Base-by-base conservation (phyloP, 2,797 vertebrate species). In the Crocodylus rhombifer region DNA sequence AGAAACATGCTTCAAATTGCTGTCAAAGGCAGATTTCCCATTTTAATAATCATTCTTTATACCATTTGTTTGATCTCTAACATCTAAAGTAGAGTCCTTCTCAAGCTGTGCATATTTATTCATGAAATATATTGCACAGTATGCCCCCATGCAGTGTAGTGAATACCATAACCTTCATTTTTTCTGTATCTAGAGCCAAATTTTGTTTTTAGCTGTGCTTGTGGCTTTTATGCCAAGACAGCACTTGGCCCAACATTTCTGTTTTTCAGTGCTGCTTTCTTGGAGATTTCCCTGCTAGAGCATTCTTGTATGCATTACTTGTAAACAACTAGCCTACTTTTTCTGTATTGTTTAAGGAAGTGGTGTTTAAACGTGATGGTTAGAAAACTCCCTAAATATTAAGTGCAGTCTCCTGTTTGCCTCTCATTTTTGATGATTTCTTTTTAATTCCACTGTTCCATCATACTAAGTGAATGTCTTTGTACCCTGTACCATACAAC, bases 281-380 rank as follows among this genome's bases (percentile, higher is more conserved):
- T 83, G 77, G 90, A 89, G 93, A 95, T 76, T 92, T 88, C 95
- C 90, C 90, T 94, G 77, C 90, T 93, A 87, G 33, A 84, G 28
- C 67, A 3, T 1, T 30, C 65, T 88, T 94, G 57, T 3, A 0
- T 26, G 58, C 33, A 87, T 95, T 84, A 92, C 95, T 95, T 90
- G 55, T 90, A 58, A 95, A 36, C 76, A 71, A 69, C 80, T 65
- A 84, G 77, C 8, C 36, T 89, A 88, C 78, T 90, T 86, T 80
- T 87, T 91, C 84, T 85, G 64, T 55, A 4, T 56, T 7, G 2
- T 71, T 42, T 64, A 75, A 79, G 79, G 57, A 58, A 74, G 28
- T 76, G 77, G 86, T 51, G 42, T 95, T 91, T 85, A 94, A 95
- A 92, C 77, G 55, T 77, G 79, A 64, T 91, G 87, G 93, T 79